Conservation (phyloP, 1,140 invertebrate genomes). For the Dreissena polymorpha region DNA sequence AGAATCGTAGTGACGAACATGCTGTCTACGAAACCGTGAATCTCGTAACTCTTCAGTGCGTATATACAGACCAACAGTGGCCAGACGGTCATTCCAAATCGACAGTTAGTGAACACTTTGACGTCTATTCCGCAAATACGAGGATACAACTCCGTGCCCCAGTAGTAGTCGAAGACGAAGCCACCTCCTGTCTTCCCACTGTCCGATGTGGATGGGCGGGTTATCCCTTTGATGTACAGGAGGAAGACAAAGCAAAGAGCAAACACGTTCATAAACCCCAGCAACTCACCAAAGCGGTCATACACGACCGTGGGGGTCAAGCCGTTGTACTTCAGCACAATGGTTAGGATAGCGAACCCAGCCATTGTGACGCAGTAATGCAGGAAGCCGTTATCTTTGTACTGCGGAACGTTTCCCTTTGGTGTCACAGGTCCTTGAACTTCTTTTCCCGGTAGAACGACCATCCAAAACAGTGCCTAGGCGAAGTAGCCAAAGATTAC, state of each 20-base stretch:
- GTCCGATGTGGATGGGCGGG: constrained; percentile 74
- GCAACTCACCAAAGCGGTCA: constrained; percentile 80
- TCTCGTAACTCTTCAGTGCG: constrained; percentile 79
- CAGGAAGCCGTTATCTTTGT: constrained; percentile 82
- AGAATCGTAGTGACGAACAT: constrained; percentile 79
- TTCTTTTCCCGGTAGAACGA: constrained; percentile 79
- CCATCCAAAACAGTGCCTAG: constrained; percentile 73
- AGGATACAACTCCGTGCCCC: constrained; percentile 83
- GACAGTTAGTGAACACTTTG: constrained; percentile 79
- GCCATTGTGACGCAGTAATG: constrained; percentile 80
- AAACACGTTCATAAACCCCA: constrained; percentile 81
- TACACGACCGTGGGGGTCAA: constrained; percentile 78
- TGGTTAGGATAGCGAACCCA: constrained; percentile 73
- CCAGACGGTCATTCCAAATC: constrained; percentile 84
- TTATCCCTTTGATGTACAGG: constrained; percentile 79
- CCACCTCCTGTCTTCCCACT: constrained; percentile 74
- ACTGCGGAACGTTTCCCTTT: constrained; percentile 81
- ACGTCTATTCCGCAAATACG: constrained; percentile 78
- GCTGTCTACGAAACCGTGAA: constrained; percentile 79
- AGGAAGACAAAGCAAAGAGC: constrained; percentile 81
- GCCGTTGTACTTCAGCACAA: constrained; percentile 68
- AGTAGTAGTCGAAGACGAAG: constrained; percentile 82
- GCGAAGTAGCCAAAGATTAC: constrained; percentile 71
- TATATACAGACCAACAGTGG: constrained; percentile 80
- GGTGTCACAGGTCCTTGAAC: constrained; percentile 81